These are phyloP conservation scores for Dicyrtoma fusca DNA, from an alignment of 2,888 invertebrate species.

Conservation along the genomic window DNA sequence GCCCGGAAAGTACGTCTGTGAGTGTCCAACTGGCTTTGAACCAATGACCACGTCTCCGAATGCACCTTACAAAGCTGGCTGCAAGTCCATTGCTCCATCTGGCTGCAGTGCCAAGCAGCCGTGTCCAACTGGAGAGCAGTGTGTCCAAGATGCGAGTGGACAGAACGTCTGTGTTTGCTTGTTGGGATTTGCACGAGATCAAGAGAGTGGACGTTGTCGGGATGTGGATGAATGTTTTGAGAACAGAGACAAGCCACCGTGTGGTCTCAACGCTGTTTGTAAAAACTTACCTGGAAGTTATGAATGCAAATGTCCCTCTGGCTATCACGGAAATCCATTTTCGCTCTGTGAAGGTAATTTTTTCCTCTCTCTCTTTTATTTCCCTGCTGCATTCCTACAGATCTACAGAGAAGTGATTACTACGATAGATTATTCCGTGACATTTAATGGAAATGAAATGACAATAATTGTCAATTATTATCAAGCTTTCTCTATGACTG, in stretches of 20 bases:
- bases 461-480: conserved; percentile 12
- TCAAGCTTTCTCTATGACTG: neutral
- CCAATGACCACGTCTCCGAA: conserved; percentile 61
- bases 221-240: conserved; percentile 85
- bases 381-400: no score
- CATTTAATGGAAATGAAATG: no score
- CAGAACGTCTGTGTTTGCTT: conserved; percentile 86
- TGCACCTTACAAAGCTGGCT: conserved; percentile 79
- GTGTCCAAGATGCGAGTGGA: conserved; percentile 75
- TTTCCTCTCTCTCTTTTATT: neutral
- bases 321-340: conserved; percentile 83
- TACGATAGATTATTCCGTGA: no score
- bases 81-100: conserved; percentile 66
- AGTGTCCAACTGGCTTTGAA: conserved; percentile 73
- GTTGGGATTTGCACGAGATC: conserved; percentile 79
- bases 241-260: conserved; percentile 74
- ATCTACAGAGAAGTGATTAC: no score
- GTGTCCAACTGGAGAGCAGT: conserved; percentile 83
- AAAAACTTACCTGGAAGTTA: conserved; percentile 92
- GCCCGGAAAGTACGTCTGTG: conserved; percentile 82
- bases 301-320: conserved; percentile 86
- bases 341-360: conserved; percentile 73
- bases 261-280: conserved; percentile 86
- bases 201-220: conserved; percentile 71
- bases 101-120: conserved; percentile 76